Percentiles rank a stretch among this genome's conserved stretches.
Evolutionary conservation across 2,113 vertebrate genomes (phyloP).

Genomic region (Naja naja): DNA sequence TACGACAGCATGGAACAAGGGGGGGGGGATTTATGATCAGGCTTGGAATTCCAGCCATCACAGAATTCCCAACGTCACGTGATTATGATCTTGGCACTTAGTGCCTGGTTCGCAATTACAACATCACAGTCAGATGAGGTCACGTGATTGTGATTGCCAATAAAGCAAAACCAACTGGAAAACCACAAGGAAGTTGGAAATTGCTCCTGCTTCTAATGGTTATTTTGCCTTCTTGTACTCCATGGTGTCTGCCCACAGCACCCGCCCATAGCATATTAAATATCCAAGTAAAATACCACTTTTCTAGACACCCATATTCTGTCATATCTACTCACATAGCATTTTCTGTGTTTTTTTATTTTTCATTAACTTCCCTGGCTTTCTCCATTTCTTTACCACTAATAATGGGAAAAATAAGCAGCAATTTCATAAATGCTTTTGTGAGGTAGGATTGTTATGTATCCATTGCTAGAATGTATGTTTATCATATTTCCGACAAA

Average conservation of each 20-base stretch:
- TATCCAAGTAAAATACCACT: neutral
- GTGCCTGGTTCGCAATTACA: neutral
- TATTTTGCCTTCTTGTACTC: neutral
- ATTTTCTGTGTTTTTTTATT: neutral
- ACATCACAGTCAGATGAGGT: neutral
- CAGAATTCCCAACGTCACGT: neutral
- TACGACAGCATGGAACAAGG: accelerated
- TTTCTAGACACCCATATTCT: neutral
- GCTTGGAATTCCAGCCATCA: neutral
- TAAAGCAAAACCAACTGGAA: neutral
- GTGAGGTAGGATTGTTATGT: neutral
- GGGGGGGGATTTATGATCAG: neutral
- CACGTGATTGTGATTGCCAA: neutral
- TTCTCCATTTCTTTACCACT: neutral
- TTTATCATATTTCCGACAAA: constrained; percentile 1
- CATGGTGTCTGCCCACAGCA: neutral
- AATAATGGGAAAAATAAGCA: neutral
- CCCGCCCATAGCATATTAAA: neutral
- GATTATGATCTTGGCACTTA: neutral
- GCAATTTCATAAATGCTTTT: neutral
- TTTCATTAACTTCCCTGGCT: neutral
- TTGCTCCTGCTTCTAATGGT: neutral
- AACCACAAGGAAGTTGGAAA: neutral
- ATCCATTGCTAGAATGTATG: neutral
- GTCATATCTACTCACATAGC: neutral